Evolutionary conservation across 2,888 invertebrate genomes (phyloP), one percentile per base, ranked within the genome.

Genomic region (Eupithecia pulchellata): DNA sequence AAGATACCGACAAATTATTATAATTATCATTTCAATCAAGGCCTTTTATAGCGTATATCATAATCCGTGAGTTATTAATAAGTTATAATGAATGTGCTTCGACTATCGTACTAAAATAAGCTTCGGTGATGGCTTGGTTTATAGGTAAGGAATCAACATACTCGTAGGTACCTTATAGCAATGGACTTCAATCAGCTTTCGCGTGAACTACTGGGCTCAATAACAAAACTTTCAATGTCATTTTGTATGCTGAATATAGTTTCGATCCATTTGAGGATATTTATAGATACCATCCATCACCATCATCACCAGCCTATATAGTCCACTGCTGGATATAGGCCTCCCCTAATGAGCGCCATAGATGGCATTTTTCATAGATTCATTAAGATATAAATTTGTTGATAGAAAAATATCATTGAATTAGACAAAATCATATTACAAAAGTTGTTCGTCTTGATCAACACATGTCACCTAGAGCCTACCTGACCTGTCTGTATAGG

Each of bases 111-210:
- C 57, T 20, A 73, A 68, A 64, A 58, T 29, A 13, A 20, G 71
- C 74, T 69, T 75, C 70, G 73, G 71, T 4, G 17, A 25, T 17
- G 57, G 66, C 64, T 64, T 65, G 70, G 34, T 66, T 65, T 47
- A 11, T 20, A 20, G 2, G 47, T 47, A 47, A 1, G 11, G 9
- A 2, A 42, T 8, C n/a, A 8, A 39, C 39, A 39, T 42, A 32
- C 32, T 32, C n/a, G n/a, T n/a, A n/a, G n/a, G n/a, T n/a, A 17
- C 17, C n/a, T n/a, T 20, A 47, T 9, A 47, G 47, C n/a, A 52
- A 25, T 25, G 25, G 13, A 52, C 25, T 4, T 4, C 11, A 25
- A 25, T 20, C 11, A 17, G 39, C 39, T 39, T 39, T 39, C 6
- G 39, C 11, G 17, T 6, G 39, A 17, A 17, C 17, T n/a, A 42